Evolutionary conservation across 2,888 invertebrate species (phyloP).

Genomic region (Brachycybe producta): DNA sequence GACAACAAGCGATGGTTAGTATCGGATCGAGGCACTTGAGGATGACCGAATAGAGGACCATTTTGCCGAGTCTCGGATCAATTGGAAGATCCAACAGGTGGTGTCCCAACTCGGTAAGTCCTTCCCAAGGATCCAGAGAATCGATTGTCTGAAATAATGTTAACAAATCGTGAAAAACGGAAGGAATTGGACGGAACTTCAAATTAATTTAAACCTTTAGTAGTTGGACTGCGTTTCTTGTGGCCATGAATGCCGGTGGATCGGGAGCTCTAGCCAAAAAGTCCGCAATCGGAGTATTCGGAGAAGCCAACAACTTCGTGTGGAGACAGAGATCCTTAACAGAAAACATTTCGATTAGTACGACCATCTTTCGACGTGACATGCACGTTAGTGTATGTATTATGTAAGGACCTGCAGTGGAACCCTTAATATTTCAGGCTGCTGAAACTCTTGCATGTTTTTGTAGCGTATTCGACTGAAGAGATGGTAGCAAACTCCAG

Average conservation of each 20-base stretch:
- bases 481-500: conserved; percentile 76
- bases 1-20: conserved; percentile 72
- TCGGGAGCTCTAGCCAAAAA: conserved; percentile 73
- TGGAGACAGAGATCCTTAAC: conserved; percentile 70
- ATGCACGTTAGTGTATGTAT: no score
- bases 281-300: conserved; percentile 60
- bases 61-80: conserved; percentile 82
- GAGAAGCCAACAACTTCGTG: conserved; percentile 64
- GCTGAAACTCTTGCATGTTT: conserved; percentile 54
- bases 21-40: conserved; percentile 87
- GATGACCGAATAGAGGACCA: conserved; percentile 75
- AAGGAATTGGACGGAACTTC: neutral
- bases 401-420: conserved; percentile 90
- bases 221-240: conserved; percentile 55
- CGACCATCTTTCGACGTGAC: no score
- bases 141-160: conserved; percentile 56
- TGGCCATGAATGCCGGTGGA: conserved; percentile 64
- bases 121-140: conserved; percentile 71
- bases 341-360: no score
- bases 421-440: conserved; percentile 75
- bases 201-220: conserved; percentile 38
- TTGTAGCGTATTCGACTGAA: conserved; percentile 57
- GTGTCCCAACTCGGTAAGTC: conserved; percentile 72
- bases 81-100: conserved; percentile 83
- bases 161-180: neutral